Conservation (phyloP, 2,113 vertebrate species). For the Dasyurus viverrinus region DNA sequence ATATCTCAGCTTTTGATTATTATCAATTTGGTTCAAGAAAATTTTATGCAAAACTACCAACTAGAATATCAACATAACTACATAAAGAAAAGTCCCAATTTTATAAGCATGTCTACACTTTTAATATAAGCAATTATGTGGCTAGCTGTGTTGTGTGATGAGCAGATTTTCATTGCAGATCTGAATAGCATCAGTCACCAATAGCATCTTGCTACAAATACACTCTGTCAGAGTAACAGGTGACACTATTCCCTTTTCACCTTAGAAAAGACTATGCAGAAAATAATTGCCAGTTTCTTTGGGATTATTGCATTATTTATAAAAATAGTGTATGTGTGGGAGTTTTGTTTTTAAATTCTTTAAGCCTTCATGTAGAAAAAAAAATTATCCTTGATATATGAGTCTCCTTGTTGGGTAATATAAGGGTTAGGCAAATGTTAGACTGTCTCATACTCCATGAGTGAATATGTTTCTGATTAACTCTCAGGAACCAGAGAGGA, state of each 20-base stretch:
- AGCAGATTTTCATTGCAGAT: neutral
- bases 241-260: neutral
- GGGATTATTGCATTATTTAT: neutral
- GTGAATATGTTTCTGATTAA: constrained; percentile 74
- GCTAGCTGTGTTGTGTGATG: neutral
- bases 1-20: neutral
- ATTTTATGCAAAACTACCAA: neutral
- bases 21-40: neutral
- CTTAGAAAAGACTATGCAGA: neutral
- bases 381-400: neutral
- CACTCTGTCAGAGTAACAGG: neutral
- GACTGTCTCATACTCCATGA: constrained; percentile 28
- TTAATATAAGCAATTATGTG: neutral
- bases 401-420: constrained; percentile 41
- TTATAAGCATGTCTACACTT: neutral
- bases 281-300: constrained; percentile 29
- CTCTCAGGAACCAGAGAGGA: constrained; percentile 66
- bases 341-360: constrained; percentile 43
- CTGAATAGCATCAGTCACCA: neutral
- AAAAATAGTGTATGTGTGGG: neutral
- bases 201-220: neutral
- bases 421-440: constrained; percentile 55
- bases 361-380: constrained; percentile 17
- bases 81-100: neutral
- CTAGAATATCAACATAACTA: neutral